These are phyloP conservation scores for Nezara viridula DNA, from an alignment of 2,888 invertebrate genomes.

Conservation along the genomic window DNA sequence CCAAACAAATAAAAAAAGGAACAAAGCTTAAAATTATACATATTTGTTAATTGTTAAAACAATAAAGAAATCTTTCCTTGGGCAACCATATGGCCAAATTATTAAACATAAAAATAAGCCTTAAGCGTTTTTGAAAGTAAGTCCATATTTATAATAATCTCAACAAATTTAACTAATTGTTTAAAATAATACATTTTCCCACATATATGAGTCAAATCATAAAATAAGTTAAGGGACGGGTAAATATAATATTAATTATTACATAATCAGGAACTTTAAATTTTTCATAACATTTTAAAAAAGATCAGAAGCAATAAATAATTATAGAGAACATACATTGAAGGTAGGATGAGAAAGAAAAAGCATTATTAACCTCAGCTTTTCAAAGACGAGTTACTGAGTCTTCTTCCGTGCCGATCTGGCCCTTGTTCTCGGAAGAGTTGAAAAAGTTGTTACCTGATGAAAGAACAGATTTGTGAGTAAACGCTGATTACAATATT, in stretches of 20 bases:
- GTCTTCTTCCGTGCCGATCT: conserved; percentile 75
- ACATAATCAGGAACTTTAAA: conserved; percentile 44
- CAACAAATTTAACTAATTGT: not conserved
- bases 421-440: conserved; percentile 56
- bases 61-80: not conserved
- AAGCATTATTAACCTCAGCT: conserved; percentile 5
- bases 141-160: not conserved
- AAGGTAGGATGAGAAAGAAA: conserved; percentile 33
- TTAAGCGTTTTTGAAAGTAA: not conserved
- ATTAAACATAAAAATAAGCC: conserved; percentile 6
- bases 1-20: not conserved
- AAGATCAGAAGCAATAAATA: conserved; percentile 28
- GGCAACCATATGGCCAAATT: conserved; percentile 20
- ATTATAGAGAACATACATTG: conserved; percentile 9
- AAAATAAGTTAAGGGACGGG: conserved; percentile 41
- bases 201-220: conserved; percentile 19
- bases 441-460: conserved; percentile 53
- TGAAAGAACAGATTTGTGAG: not conserved
- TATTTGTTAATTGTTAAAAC: not conserved
- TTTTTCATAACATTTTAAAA: not conserved
- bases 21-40: not conserved
- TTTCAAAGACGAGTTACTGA: conserved; percentile 61
- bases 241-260: conserved; percentile 5
- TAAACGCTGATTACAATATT: not conserved
- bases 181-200: not conserved